Percentiles rank a stretch among this genome's conserved stretches.
phyloP scores from a whole-genome alignment of 2,113 vertebrate species.

The Colius striatus region DNA sequence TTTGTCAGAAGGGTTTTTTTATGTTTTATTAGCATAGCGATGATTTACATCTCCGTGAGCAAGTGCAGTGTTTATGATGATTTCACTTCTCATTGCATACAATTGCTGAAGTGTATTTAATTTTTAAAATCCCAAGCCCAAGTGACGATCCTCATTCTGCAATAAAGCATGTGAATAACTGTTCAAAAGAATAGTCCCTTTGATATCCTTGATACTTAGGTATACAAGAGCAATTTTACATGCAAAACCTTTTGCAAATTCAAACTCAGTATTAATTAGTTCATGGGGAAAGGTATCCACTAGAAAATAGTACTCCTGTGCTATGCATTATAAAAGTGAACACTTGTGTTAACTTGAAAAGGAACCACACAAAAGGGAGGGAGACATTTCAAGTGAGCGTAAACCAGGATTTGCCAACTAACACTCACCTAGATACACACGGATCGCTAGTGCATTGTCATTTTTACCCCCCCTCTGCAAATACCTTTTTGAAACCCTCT shows the following conservation, averaged over 20 bases:
- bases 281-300: neutral
- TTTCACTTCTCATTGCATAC: neutral
- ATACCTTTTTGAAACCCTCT: conserved; percentile 11
- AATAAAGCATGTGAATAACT: neutral
- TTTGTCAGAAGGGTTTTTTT: neutral
- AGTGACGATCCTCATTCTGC: neutral
- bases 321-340: neutral
- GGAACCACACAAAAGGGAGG: neutral
- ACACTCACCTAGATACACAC: neutral
- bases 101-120: neutral
- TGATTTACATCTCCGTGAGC: neutral
- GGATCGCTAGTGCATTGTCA: neutral
- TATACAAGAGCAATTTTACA: neutral
- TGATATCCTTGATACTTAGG: neutral
- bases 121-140: neutral
- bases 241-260: conserved; percentile 10
- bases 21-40: neutral
- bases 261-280: neutral
- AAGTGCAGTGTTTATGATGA: neutral
- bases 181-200: neutral
- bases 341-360: neutral
- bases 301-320: neutral
- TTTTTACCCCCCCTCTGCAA: neutral
- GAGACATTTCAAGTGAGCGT: neutral
- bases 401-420: neutral